Percentiles rank a stretch among this genome's conserved stretches.
Conservation (phyloP, 2,888 invertebrate genomes). For the Clunio marinus region DNA sequence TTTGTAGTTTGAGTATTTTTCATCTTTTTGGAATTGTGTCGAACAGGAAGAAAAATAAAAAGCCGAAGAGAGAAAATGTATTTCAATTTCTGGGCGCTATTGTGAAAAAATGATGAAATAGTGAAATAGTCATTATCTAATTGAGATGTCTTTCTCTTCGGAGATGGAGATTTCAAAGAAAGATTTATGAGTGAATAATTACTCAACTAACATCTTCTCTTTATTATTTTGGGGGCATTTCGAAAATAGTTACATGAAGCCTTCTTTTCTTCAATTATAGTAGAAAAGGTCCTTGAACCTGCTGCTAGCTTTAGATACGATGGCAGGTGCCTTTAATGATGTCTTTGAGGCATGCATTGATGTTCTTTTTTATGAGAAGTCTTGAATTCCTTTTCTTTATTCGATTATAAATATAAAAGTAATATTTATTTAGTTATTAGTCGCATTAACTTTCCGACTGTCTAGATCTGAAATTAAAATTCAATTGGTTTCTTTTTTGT, state of each 20-base stretch:
- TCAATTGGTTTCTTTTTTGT: conserved; percentile 10
- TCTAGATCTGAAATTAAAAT: too few relatives aligned
- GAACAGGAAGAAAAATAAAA: not conserved
- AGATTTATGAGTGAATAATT: conserved; percentile 37
- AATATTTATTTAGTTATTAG: too few relatives aligned
- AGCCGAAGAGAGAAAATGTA: conserved; percentile 16
- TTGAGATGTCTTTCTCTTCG: conserved; percentile 21
- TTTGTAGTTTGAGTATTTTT: conserved; percentile 7
- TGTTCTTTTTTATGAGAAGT: not conserved
- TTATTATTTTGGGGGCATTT: not conserved
- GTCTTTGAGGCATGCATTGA: not conserved
- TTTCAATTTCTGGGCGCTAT: conserved; percentile 34
- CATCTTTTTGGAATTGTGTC: not conserved
- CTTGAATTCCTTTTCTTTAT: too few relatives aligned
- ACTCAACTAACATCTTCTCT: conserved; percentile 23
- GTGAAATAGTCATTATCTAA: conserved; percentile 39
- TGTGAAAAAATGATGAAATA: conserved; percentile 36
- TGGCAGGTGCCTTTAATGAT: conserved; percentile 4
- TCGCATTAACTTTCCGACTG: too few relatives aligned
- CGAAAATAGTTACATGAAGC: not conserved
- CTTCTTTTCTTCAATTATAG: not conserved
- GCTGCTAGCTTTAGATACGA: not conserved
- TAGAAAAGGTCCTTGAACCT: conserved; percentile 17
- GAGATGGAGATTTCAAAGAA: conserved; percentile 9
- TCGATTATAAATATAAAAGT: too few relatives aligned